Conservation (phyloP, 2,797 vertebrate genomes). For the Platalea minor region DNA sequence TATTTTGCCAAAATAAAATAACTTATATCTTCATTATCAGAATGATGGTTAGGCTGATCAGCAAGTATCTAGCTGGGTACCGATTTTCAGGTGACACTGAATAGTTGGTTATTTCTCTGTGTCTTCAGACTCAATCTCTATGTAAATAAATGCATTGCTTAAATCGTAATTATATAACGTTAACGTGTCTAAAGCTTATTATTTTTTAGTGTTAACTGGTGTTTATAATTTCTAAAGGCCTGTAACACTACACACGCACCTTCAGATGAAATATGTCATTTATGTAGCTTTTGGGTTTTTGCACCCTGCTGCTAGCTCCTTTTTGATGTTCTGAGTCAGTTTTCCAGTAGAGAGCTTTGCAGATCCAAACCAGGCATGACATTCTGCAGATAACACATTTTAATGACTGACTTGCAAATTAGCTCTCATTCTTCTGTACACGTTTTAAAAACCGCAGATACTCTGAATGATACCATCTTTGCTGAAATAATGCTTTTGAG, state of each 20-base stretch:
- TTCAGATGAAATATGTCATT: not conserved
- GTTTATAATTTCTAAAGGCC: not conserved
- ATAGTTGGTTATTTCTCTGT: not conserved
- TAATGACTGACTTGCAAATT: not conserved
- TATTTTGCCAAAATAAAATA: not conserved
- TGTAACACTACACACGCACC: not conserved
- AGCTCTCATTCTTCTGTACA: not conserved
- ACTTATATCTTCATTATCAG: not conserved
- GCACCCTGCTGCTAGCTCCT: constrained; percentile 2
- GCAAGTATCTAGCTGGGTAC: not conserved
- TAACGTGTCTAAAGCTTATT: not conserved
- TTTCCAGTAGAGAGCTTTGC: constrained; percentile 18
- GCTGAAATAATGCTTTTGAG: not conserved
- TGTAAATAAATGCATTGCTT: not conserved
- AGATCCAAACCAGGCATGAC: not conserved
- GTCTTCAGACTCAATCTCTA: not conserved
- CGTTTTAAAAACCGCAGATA: not conserved
- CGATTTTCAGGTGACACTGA: not conserved
- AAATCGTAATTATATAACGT: not conserved
- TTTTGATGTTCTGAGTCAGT: constrained; percentile 1
- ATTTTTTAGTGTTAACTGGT: not conserved
- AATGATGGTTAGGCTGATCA: not conserved
- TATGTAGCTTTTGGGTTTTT: not conserved
- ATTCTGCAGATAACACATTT: not conserved
- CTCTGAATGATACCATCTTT: not conserved